Base-by-base conservation (phyloP, 2,797 vertebrate genomes). In the Psittacula derbiana region DNA sequence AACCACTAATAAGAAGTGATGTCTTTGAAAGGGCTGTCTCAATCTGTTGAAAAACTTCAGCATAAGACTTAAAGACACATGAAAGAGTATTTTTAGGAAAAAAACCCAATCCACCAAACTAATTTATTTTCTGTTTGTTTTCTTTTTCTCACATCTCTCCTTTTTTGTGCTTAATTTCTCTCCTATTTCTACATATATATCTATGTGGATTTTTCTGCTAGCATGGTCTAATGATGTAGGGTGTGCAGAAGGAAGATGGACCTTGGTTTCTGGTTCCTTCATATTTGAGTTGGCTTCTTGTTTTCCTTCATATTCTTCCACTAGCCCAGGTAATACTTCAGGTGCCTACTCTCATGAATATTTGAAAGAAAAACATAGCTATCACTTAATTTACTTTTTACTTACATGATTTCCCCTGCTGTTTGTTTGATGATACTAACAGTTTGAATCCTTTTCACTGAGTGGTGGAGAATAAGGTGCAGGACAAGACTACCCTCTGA, bases 1-100 rank as follows among this genome's bases (percentile, higher is more conserved):
- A 93, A 31, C 76, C 80, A 65, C 61, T 96, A 95, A 95, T 83
- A 89, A 94, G 93, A 93, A 91, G 87, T 80, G 92, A 96, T 93
- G 74, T 28, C 69, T 91, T 92, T 89, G 72, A 83, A 96, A 91
- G 71, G 23, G 33, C 82, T 95, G 93, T 92, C 91, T 95, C 75
- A 91, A 86, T 73, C 93, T 94, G 88, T 55, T 86, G 92, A 86
- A 95, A 71, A 90, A 86, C 8, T 71, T 84, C 76, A 84, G 72
- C n/a, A n/a, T 38, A 83, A 88, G 58, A 46, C 61, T 95, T 70
- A 73, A 93, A 71, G 52, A 87, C 53, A 86, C 24, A 75, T 61
- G 5, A 62, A 6, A 30, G 43, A 2, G 1, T 52, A 73, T 76
- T 94, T 95, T 87, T 52, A 58, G 16, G 4, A n/a, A 40, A 23